Percentiles rank a stretch among this genome's conserved stretches.
These are phyloP conservation scores for Alces alces DNA, from an alignment of 2,113 vertebrate species.

Conservation along the genomic window DNA sequence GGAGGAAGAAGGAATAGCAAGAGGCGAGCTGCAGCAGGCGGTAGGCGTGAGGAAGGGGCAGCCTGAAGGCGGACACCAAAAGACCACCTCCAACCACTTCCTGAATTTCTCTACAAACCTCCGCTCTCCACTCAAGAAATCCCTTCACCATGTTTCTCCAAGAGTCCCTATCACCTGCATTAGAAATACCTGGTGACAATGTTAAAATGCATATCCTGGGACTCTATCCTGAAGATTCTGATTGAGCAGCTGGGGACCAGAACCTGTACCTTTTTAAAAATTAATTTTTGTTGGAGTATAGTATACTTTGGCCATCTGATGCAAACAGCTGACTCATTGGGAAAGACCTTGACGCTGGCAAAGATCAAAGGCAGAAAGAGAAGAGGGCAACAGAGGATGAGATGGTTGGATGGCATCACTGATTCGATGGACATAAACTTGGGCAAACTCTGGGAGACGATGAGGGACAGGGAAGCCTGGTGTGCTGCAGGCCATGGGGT, in stretches of 20 bases:
- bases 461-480: background rate
- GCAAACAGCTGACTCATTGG: background rate
- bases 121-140: background rate
- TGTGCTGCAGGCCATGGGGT: background rate
- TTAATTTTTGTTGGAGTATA: background rate
- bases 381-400: background rate
- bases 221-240: background rate
- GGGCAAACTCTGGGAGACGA: background rate
- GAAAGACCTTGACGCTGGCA: background rate
- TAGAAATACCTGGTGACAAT: background rate
- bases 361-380: background rate
- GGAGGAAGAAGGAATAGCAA: background rate
- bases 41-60: fast-evolving
- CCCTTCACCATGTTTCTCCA: background rate
- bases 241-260: background rate
- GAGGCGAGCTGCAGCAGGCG: background rate
- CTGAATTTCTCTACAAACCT: background rate
- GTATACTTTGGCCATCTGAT: background rate
- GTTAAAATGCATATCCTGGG: background rate
- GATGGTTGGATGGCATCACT: background rate
- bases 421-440: background rate
- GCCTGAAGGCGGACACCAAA: background rate
- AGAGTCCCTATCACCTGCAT: fast-evolving
- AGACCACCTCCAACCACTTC: fast-evolving
- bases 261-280: background rate